Percentiles rank a stretch among this genome's conserved stretches.
phyloP scores from a whole-genome alignment of 2,888 invertebrate genomes.

The Phlogophora meticulosa region DNA sequence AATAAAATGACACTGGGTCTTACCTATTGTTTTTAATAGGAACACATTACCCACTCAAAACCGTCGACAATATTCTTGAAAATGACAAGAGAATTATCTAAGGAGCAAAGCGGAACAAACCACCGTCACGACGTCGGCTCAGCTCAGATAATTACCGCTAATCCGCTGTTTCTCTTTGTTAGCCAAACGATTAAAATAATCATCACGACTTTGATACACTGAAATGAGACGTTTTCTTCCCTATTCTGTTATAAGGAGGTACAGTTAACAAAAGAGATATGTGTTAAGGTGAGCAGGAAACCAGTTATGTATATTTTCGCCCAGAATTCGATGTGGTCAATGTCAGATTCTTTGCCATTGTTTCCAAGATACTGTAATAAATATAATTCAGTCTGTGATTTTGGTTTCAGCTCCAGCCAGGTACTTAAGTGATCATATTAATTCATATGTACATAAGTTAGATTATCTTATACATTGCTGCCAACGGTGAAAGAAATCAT shows the following conservation, averaged over 20 bases:
- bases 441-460: no score
- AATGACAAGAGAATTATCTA: conserved; percentile 38
- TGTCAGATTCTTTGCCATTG: background rate
- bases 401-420: no score
- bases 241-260: conserved; percentile 67
- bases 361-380: background rate
- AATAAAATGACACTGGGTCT: background rate
- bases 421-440: no score
- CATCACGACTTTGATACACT: conserved; percentile 84
- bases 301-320: background rate
- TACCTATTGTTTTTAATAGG: background rate
- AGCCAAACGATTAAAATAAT: conserved; percentile 87
- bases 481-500: no score
- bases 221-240: conserved; percentile 81
- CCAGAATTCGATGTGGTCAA: background rate
- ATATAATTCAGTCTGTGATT: no score
- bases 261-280: conserved; percentile 27
- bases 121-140: conserved; percentile 67
- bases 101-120: conserved; percentile 65
- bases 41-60: conserved; percentile 23
- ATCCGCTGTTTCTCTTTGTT: conserved; percentile 84
- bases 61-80: conserved; percentile 29
- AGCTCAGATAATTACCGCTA: conserved; percentile 81
- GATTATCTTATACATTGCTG: no score
- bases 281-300: background rate